phyloP scores from a whole-genome alignment of 2,113 vertebrate species.

The Todiramphus chloris region DNA sequence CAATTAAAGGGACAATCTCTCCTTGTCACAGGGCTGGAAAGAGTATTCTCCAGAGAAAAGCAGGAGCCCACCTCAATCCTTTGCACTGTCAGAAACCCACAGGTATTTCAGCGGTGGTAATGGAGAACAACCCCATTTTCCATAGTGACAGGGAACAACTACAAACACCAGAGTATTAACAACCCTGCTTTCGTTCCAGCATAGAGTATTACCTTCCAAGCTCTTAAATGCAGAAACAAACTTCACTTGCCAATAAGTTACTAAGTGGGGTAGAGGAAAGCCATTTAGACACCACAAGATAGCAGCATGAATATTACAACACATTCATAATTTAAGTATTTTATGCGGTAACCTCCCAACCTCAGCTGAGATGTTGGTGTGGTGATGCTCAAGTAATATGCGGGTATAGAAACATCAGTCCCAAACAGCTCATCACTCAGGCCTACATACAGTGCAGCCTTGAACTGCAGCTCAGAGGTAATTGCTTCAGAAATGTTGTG shows the following conservation, averaged over 20 bases:
- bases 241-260: neutral
- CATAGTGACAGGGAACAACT: neutral
- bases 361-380: neutral
- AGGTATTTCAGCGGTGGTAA: neutral
- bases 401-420: neutral
- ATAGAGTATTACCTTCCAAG: neutral
- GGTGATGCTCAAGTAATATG: neutral
- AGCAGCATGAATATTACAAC: neutral
- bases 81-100: neutral
- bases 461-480: neutral
- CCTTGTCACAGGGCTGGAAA: neutral
- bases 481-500: neutral
- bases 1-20: neutral
- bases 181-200: neutral
- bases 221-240: neutral
- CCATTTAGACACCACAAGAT: neutral
- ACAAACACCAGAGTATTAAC: neutral
- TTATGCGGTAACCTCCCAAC: neutral
- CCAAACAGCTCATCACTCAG: neutral
- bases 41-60: neutral
- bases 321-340: neutral
- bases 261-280: neutral
- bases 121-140: neutral
- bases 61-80: neutral
- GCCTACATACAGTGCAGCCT: neutral